Evolutionary conservation across 2,888 invertebrate species (phyloP).

Genomic region (Platerodrilus igneus): DNA sequence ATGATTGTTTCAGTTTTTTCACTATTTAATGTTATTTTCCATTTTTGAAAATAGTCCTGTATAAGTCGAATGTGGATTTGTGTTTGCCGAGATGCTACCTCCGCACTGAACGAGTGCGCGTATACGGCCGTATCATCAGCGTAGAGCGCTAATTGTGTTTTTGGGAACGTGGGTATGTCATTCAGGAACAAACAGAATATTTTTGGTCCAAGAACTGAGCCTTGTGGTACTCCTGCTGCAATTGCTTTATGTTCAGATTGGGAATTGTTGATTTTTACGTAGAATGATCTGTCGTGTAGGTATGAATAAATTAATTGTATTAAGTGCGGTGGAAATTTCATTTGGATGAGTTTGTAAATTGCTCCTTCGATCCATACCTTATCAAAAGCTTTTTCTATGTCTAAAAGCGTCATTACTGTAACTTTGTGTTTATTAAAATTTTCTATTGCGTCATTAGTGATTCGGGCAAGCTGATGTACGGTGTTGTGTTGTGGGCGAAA

Average conservation of each 20-base stretch:
- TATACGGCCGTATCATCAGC: conserved; percentile 29
- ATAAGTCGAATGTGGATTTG: conserved; percentile 25
- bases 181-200: conserved; percentile 22
- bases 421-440: conserved; percentile 31
- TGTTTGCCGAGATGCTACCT: conserved; percentile 23
- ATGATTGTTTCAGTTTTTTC: too few species aligned
- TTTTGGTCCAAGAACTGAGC: conserved; percentile 22
- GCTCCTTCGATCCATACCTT: conserved; percentile 36
- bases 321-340: conserved; percentile 25
- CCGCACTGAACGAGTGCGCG: conserved; percentile 23
- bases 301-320: conserved; percentile 29
- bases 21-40: too few species aligned
- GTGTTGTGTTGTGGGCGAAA: conserved; percentile 34
- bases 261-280: conserved; percentile 24
- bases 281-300: conserved; percentile 25
- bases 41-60: too few species aligned
- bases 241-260: neutral
- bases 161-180: conserved; percentile 20
- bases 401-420: conserved; percentile 34
- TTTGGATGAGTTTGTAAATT: conserved; percentile 31
- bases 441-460: conserved; percentile 29
- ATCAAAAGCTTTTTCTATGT: conserved; percentile 40
- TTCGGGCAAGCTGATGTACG: conserved; percentile 31
- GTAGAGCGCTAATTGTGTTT: conserved; percentile 20
- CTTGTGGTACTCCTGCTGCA: conserved; percentile 20